Percentiles rank a stretch among this genome's conserved stretches.
phyloP scores from a whole-genome alignment of 1,140 invertebrate genomes.

The Aphaenogaster rudis region DNA sequence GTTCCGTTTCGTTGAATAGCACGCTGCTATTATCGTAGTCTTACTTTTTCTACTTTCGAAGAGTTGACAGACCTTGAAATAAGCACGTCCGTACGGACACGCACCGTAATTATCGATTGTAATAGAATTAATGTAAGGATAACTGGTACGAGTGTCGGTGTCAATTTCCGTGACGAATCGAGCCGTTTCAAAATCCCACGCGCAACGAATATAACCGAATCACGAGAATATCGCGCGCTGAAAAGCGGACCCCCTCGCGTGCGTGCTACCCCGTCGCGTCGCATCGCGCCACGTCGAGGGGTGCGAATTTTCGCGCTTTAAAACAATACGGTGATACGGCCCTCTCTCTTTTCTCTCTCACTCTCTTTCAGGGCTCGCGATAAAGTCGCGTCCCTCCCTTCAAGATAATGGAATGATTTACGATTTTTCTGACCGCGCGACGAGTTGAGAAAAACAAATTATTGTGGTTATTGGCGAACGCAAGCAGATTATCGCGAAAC shows the following conservation, averaged over 20 bases:
- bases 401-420: constrained; percentile 49
- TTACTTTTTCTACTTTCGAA: not conserved
- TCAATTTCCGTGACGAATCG: constrained; percentile 33
- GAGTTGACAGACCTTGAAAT: not conserved
- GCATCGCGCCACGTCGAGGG: constrained; percentile 32
- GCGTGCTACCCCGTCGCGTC: constrained; percentile 14
- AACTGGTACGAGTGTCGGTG: constrained; percentile 9
- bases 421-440: constrained; percentile 27
- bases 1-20: constrained; percentile 22
- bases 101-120: not conserved
- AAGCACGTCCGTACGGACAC: not conserved
- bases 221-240: constrained; percentile 49
- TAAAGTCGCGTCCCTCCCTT: constrained; percentile 43
- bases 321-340: constrained; percentile 61
- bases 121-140: not conserved
- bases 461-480: constrained; percentile 13
- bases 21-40: not conserved
- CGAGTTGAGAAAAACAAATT: constrained; percentile 20
- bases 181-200: constrained; percentile 25
- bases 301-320: constrained; percentile 67
- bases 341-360: too few species aligned
- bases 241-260: constrained; percentile 44
- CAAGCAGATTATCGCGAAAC: constrained; percentile 16
- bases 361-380: not conserved
- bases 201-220: constrained; percentile 40